phyloP scores from a whole-genome alignment of 2,797 vertebrate genomes.

The Cheirogaleus major region DNA sequence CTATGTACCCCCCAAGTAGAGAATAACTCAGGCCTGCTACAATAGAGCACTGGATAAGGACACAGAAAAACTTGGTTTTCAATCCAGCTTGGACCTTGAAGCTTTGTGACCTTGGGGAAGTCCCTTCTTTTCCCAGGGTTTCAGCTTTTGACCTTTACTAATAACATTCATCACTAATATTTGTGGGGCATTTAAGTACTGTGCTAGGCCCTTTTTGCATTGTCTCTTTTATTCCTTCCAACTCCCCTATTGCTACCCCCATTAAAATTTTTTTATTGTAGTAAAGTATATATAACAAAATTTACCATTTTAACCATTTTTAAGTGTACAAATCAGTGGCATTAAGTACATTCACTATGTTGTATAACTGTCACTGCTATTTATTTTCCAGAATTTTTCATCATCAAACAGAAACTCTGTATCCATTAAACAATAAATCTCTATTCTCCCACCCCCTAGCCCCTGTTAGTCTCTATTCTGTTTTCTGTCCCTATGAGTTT shows the following conservation, averaged over 20 bases:
- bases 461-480: not conserved
- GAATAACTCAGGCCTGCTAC: not conserved
- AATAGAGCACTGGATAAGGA: not conserved
- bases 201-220: not conserved
- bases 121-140: not conserved
- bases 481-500: not conserved
- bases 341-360: not conserved
- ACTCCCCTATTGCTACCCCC: not conserved
- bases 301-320: not conserved
- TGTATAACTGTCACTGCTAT: not conserved
- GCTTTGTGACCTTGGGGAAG: not conserved
- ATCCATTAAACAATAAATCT: not conserved
- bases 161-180: not conserved
- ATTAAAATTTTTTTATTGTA: not conserved
- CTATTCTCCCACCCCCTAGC: not conserved
- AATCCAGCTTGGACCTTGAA: not conserved
- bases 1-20: not conserved
- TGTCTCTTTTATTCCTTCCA: conserved; percentile 28
- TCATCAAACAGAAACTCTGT: not conserved
- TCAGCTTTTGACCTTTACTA: not conserved
- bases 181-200: not conserved
- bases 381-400: not conserved
- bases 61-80: conserved; percentile 36
- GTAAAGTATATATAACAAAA: not conserved
- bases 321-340: not conserved